A percentile compares a stretch with the other conserved stretches of the same genome.
Evolutionary conservation across 2,888 invertebrate species (phyloP).

Genomic region (Ctena decussata): DNA sequence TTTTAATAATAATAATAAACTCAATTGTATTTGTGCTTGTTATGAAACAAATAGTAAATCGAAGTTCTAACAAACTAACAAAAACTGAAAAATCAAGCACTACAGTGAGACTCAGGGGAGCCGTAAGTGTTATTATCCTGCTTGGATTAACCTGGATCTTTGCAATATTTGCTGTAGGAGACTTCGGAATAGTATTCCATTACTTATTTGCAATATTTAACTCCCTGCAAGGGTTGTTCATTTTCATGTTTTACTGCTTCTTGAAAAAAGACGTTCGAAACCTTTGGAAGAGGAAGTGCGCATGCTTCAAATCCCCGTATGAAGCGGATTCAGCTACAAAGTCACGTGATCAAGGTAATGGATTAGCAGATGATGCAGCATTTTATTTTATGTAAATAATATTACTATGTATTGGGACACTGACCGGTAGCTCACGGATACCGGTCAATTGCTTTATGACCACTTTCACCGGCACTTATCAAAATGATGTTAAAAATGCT

Average conservation of each 20-base stretch:
- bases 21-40: slow-evolving; percentile 87
- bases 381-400: too few relatives aligned
- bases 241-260: slow-evolving; percentile 84
- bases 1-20: slow-evolving; percentile 86
- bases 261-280: slow-evolving; percentile 79
- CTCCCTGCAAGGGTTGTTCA: slow-evolving; percentile 84
- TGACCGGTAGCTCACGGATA: too few relatives aligned
- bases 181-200: slow-evolving; percentile 77
- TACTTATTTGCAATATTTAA: slow-evolving; percentile 85
- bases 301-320: slow-evolving; percentile 54
- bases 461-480: too few relatives aligned
- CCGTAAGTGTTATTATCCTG: slow-evolving; percentile 78
- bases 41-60: slow-evolving; percentile 70
- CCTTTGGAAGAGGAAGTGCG: slow-evolving; percentile 67
- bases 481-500: too few relatives aligned
- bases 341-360: not conserved
- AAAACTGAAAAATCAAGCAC: slow-evolving; percentile 74
- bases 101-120: slow-evolving; percentile 76
- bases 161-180: slow-evolving; percentile 81
- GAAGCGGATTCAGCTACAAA: slow-evolving; percentile 4
- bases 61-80: slow-evolving; percentile 69
- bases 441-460: too few relatives aligned
- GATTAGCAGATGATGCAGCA: too few relatives aligned
- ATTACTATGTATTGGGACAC: too few relatives aligned
- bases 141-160: slow-evolving; percentile 85